Evolutionary conservation across 2,797 vertebrate genomes (phyloP), one percentile per base, ranked within the genome.

Genomic region (Clamator glandarius): DNA sequence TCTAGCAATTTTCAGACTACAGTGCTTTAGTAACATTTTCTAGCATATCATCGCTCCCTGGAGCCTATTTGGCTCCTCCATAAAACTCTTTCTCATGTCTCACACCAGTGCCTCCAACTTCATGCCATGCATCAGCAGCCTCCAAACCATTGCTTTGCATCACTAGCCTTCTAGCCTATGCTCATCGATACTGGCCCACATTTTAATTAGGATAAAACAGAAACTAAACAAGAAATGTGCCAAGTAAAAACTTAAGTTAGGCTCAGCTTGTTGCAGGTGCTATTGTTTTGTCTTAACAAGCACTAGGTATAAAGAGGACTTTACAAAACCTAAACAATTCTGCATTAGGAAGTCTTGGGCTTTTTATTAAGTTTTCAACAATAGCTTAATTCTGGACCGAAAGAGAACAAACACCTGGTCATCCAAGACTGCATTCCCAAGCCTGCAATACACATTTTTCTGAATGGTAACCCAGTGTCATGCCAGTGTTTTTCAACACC

Each of bases 1-100:
- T 78, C 88, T 52, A 81, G 79, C 93, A 97, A 97, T 97, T 96
- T 97, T 96, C 95, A 79, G 62, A 62, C 59, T 67, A 74, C 3
- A 3, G 20, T 91, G 84, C 69, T 92, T 96, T 54, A 87, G 85
- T 81, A 95, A 80, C 81, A 64, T 97, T 96, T 96, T 91, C 85
- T 61, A 84, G 82, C 58, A 66, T 74, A 62, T 92, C 41, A 93
- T 88, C 48, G 17, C 51, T 97, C 96, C 93, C 96, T 64, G 63
- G 89, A 89, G 97, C 31, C 92, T 83, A 59, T 72, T 70, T 80
- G 61, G n/a, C 81, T 80, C 62, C 81, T 91, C 76, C n/a, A 74
- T 91, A 94, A 97, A 97, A 83, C 28, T 20, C 87, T 95, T 92
- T 88, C 84, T 80, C 94, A 44, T 86, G 89, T 77, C 90, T 94